Base-by-base conservation (phyloP, 2,113 vertebrate genomes). In the Ctenodactylus gundi region DNA sequence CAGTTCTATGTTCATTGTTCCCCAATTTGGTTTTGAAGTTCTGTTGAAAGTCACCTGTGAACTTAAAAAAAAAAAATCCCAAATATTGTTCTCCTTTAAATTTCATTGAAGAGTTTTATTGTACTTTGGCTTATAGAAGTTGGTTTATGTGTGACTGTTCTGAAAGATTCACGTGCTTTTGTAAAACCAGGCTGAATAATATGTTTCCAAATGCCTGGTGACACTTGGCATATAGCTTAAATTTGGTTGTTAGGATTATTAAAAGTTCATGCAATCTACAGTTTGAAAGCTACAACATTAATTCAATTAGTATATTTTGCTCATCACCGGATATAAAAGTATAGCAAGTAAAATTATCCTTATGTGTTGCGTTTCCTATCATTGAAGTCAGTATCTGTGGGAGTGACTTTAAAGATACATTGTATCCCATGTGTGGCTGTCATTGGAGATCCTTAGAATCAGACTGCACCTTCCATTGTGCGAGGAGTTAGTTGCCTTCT, bases 21-120 rank as follows among this genome's bases (percentile, higher is more conserved):
- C 95, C 89, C 97, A 97, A 94, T 97, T 98, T 93, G 96, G 98
- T 98, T 98, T 98, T 98, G 98, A 99, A 99, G 98, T 98, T 98
- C 97, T 97, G 97, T 97, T 98, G 97, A 97, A 98, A 97, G 97
- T 97, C 97, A 97, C 97, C 97, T 98, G 97, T 98, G 97, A 96
- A 98, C 97, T 97, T 98, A 91, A 96, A 97, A 88, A 94, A 78
- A 83, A 83, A 83, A 85, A 87, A n/a, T 9, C 23, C 60, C 96
- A 97, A 98, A 98, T 97, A 94, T 95, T 96, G 96, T 95, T 97
- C 94, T 96, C 94, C 93, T 97, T 98, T 97, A 88, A 90, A 98
- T 97, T 98, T 98, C 95, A 97, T 94, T 93, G 88, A 85, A 95
- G 93, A 86, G 91, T 84, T 93, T 98, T 97, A 96, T 97, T 96